Evolutionary conservation across 2,113 vertebrate species (phyloP).

Genomic region (Marmota flaviventris): DNA sequence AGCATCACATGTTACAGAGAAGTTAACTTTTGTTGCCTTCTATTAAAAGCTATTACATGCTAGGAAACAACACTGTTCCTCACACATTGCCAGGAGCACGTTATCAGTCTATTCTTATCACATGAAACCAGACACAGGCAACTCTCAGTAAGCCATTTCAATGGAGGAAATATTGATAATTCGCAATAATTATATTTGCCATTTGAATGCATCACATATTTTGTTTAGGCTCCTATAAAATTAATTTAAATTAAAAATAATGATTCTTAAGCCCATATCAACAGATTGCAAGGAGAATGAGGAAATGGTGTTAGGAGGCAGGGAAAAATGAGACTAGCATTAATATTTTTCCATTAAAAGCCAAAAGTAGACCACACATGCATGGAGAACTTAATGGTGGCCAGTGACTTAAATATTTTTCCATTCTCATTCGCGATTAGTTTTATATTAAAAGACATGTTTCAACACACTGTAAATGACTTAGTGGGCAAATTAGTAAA

Average conservation of each 20-base stretch:
- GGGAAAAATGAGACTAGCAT: not conserved
- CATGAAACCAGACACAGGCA: conserved; percentile 60
- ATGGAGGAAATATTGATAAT: conserved; percentile 50
- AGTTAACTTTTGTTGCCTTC: conserved; percentile 59
- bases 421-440: not conserved
- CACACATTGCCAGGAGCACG: conserved; percentile 12
- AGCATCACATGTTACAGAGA: conserved; percentile 58
- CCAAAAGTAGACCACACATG: not conserved
- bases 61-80: conserved; percentile 48
- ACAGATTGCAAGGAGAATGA: conserved; percentile 7
- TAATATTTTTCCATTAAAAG: not conserved
- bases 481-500: conserved; percentile 6
- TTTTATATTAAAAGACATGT: conserved; percentile 7
- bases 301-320: not conserved
- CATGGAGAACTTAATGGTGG: not conserved
- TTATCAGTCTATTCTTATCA: conserved; percentile 75
- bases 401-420: not conserved
- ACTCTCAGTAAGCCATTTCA: conserved; percentile 43
- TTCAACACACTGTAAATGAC: not conserved
- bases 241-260: conserved; percentile 66
- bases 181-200: conserved; percentile 37
- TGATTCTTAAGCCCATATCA: not conserved
- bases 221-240: conserved; percentile 47
- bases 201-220: conserved; percentile 49
- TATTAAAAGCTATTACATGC: conserved; percentile 66